These are phyloP conservation scores for Anabas testudineus DNA, from an alignment of 2,797 vertebrate species.

Conservation along the genomic window DNA sequence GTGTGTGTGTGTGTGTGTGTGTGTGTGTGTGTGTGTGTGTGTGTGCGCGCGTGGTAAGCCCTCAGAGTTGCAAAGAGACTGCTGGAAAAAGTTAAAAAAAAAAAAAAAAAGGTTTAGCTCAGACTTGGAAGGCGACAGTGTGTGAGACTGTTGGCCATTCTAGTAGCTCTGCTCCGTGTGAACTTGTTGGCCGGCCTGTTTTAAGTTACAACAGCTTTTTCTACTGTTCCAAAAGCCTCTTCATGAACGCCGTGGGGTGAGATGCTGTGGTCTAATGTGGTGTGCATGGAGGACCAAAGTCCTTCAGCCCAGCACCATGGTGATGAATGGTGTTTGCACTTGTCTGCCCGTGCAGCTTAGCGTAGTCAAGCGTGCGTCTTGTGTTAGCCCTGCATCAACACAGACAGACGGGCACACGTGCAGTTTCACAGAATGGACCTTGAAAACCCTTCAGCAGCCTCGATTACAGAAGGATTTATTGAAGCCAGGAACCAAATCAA, in stretches of 20 bases:
- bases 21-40: background rate
- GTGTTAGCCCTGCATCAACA: conserved; percentile 61
- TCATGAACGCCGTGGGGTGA: conserved; percentile 31
- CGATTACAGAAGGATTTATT: background rate
- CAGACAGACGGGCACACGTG: conserved; percentile 28
- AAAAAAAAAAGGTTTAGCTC: conserved; percentile 63
- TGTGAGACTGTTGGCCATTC: conserved; percentile 35
- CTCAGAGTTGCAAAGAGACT: conserved; percentile 37
- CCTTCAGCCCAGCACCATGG: conserved; percentile 57
- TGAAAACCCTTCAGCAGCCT: conserved; percentile 19
- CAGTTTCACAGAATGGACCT: conserved; percentile 8
- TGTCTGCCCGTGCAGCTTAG: conserved; percentile 60
- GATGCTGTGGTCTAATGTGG: conserved; percentile 50
- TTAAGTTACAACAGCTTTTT: conserved; percentile 41
- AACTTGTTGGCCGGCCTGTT: conserved; percentile 36
- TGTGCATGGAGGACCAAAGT: conserved; percentile 62
- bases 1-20: too few species aligned
- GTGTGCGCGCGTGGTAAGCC: background rate
- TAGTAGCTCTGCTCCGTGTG: conserved; percentile 31
- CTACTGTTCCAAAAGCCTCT: conserved; percentile 44
- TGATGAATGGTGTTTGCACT: conserved; percentile 77
- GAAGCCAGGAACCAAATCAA: conserved; percentile 1
- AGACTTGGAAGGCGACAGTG: conserved; percentile 49
- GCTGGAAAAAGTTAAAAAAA: conserved; percentile 63
- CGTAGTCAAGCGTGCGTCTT: conserved; percentile 64